Conservation (phyloP, 2,113 vertebrate species). For the Astur gentilis region DNA sequence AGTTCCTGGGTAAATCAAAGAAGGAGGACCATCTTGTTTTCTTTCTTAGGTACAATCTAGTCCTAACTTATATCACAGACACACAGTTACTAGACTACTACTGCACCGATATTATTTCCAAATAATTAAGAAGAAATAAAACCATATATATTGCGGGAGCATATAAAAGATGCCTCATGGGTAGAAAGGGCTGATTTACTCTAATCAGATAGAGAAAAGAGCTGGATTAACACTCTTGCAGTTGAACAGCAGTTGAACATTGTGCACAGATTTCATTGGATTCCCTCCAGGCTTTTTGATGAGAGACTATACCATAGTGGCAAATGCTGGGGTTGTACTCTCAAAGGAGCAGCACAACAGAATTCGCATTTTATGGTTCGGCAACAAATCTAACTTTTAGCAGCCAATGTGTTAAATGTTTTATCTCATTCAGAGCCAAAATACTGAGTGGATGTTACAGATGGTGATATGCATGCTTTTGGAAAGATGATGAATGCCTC, state of each 20-base stretch:
- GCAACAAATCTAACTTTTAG: constrained; percentile 11
- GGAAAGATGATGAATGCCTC: constrained; percentile 33
- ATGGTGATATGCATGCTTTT: constrained; percentile 13
- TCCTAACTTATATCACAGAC: not conserved
- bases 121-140: not conserved
- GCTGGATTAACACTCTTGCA: not conserved
- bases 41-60: not conserved
- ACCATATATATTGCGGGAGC: not conserved
- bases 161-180: not conserved
- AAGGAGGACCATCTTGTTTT: not conserved
- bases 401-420: constrained; percentile 14
- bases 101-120: not conserved
- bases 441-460: constrained; percentile 25
- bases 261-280: not conserved
- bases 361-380: not conserved
- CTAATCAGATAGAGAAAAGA: not conserved
- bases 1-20: not conserved
- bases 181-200: not conserved
- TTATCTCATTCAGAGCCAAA: constrained; percentile 33
- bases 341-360: not conserved
- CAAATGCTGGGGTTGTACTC: not conserved
- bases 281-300: not conserved
- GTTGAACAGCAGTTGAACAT: not conserved
- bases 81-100: not conserved
- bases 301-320: not conserved